phyloP scores from a whole-genome alignment of 35 echinoderm and acorn worm species.

The Heliocidaris erythrogramma region DNA sequence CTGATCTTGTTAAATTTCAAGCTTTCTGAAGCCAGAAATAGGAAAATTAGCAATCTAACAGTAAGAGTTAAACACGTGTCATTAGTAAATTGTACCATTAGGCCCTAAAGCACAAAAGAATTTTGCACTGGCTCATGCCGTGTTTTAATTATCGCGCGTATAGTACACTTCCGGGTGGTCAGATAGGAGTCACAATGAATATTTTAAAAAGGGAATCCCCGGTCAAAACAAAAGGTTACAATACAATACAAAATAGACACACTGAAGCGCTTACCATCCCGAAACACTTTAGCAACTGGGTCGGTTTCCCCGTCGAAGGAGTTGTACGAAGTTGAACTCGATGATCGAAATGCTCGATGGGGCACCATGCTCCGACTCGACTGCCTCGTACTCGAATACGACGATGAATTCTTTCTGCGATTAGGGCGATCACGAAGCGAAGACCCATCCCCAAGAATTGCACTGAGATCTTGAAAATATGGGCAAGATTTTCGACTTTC shows the following conservation, averaged over 20 bases:
- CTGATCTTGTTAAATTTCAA: too few relatives aligned
- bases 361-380: conserved; percentile 41
- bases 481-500: conserved; percentile 54
- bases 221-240: not conserved
- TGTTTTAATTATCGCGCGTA: conserved; percentile 32
- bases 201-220: conserved; percentile 28
- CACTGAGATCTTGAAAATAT: conserved; percentile 49
- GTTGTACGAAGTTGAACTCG: conserved; percentile 20
- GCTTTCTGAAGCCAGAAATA: too few relatives aligned
- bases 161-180: conserved; percentile 29
- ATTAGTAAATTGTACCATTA: too few relatives aligned
- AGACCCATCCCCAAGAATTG: conserved; percentile 39
- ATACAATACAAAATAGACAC: not conserved
- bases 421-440: conserved; percentile 46
- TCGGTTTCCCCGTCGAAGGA: conserved; percentile 43
- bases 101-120: not conserved
- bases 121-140: not conserved
- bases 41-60: too few relatives aligned
- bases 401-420: conserved; percentile 37
- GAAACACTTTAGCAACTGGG: conserved; percentile 46
- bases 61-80: too few relatives aligned
- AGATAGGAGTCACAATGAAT: not conserved
- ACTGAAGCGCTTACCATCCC: conserved; percentile 27
- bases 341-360: conserved; percentile 35
- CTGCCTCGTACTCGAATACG: conserved; percentile 39